phyloP scores from a whole-genome alignment of 2,113 vertebrate species.

The Rhynchopsitta pachyrhyncha region DNA sequence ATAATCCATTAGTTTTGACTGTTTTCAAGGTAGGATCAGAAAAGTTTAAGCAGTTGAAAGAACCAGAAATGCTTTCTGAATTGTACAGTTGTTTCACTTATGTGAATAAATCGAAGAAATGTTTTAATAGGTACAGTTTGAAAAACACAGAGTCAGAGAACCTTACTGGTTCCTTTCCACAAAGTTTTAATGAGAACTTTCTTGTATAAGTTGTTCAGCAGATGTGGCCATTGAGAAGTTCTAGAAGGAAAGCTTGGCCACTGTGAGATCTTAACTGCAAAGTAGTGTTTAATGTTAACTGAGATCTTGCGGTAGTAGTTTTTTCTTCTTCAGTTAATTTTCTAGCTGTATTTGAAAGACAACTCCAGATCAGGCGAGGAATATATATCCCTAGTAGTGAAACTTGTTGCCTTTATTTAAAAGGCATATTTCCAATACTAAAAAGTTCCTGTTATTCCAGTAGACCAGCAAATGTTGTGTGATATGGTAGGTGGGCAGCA shows the following conservation, averaged over 20 bases:
- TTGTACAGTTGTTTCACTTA: background rate
- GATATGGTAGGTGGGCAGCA: background rate
- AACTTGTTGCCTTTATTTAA: background rate
- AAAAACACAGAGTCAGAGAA: background rate
- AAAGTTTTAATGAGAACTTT: background rate
- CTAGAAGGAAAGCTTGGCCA: background rate
- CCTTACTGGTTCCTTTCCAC: background rate
- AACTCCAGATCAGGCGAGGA: background rate
- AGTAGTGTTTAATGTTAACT: background rate
- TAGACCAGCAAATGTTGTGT: background rate
- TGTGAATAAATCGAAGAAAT: background rate
- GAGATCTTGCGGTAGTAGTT: fast-evolving
- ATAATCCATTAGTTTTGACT: background rate
- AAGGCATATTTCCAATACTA: background rate
- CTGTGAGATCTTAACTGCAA: background rate
- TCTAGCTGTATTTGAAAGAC: background rate
- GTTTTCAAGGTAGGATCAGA: background rate
- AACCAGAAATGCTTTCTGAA: background rate
- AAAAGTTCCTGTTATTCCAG: background rate
- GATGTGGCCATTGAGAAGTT: background rate
- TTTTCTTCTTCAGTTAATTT: background rate
- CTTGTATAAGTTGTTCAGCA: background rate
- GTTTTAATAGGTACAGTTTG: background rate
- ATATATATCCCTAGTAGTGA: background rate
- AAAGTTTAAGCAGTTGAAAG: background rate